Evolutionary conservation across 2,113 vertebrate genomes (phyloP), one percentile per base, ranked within the genome.

Genomic region (Conger conger): DNA sequence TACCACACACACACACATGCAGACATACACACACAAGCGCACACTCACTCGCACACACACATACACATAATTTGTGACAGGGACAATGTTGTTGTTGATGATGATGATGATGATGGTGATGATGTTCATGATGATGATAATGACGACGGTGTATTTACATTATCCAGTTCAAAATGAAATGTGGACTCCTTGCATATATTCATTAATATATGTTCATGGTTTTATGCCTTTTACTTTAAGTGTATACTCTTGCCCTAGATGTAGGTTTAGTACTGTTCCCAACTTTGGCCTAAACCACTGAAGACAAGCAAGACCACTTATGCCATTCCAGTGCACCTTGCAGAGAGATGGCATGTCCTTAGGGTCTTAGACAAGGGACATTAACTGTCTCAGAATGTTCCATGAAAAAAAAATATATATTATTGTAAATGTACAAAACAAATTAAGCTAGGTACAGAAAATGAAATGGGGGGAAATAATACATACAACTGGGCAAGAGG

Each of bases 221-320:
- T 79, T 79, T 35, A 79, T 40, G 37, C 77, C 76, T 78, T 78
- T 78, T 37, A 78, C 37, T 38, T 37, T 37, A 82, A 36, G 60
- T n/a, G n/a, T 57, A 33, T 35, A 18, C 80, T 37, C n/a, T 82
- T 54, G 53, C n/a, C 30, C 68, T 50, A 79, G 82, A 73, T 27
- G 77, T 76, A 83, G 40, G 42, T 4, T 76, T 76, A 33, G 16
- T 76, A 20, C 76, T n/a, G 37, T 76, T 83, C 40, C 30, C 42
- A 53, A 30, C 50, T 73, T 83, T 77, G 77, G 77, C 79, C 57
- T 60, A 63, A 83, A 86, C 63, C 60, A 83, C 60, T 83, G 79
- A 82, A 83, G 76, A 86, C 30, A 45, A 79, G 76, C 82, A 68
- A 80, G 57, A 50, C n/a, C 76, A 86, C 37, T 23, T 42, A n/a